A percentile compares a stretch with the other conserved stretches of the same genome.
These are phyloP conservation scores for Caerostris darwini DNA, from an alignment of 1,140 invertebrate species.

Conservation along the genomic window DNA sequence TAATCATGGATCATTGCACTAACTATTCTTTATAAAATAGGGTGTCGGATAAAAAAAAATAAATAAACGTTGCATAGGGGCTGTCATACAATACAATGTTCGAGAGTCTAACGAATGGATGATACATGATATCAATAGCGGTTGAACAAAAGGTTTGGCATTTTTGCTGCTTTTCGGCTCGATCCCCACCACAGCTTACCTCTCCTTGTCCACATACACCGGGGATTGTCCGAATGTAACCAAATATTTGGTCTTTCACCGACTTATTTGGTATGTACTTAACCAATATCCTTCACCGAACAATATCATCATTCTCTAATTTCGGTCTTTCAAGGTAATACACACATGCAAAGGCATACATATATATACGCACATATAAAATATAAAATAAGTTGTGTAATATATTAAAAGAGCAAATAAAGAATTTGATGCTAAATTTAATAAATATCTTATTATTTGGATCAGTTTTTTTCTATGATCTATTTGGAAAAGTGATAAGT, in stretches of 20 bases:
- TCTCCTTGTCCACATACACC: too few species aligned
- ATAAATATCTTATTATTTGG: too few species aligned
- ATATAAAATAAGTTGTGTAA: too few species aligned
- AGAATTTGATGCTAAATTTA: too few species aligned
- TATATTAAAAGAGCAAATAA: too few species aligned
- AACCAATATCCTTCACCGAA: neutral
- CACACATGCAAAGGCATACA: too few species aligned
- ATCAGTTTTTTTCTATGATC: too few species aligned
- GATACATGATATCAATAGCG: neutral
- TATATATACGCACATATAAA: too few species aligned
- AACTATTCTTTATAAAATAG: conserved; percentile 26
- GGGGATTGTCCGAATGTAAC: neutral
- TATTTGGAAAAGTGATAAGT: too few species aligned
- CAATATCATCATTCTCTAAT: too few species aligned
- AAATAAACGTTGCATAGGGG: neutral
- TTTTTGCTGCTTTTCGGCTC: neutral
- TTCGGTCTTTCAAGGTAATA: too few species aligned
- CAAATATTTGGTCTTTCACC: neutral
- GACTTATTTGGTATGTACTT: neutral
- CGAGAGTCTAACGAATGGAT: neutral
- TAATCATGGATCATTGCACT: conserved; percentile 16
- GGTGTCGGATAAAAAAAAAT: neutral
- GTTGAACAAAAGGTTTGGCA: neutral
- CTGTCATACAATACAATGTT: neutral
- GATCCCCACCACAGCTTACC: too few species aligned